phyloP scores from a whole-genome alignment of 2,888 invertebrate genomes.

The Polymixis flavicincta region DNA sequence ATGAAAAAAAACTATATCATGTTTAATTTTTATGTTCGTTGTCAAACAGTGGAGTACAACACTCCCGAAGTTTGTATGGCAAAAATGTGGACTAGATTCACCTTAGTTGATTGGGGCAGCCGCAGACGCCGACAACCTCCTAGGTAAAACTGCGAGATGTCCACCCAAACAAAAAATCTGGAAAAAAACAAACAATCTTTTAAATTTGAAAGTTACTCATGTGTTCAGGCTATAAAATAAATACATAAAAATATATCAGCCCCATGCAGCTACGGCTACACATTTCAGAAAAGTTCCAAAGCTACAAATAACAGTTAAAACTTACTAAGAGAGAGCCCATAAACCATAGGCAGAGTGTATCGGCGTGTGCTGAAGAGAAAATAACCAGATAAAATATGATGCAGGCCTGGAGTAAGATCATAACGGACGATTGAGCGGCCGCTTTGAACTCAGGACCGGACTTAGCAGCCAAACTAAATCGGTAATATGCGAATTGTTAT shows the following conservation, averaged over 20 bases:
- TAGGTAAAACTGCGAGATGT: too few relatives aligned
- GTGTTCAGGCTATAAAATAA: background rate
- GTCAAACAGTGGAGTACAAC: too few relatives aligned
- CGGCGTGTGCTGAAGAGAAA: slow-evolving; percentile 52
- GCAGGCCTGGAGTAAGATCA: slow-evolving; percentile 48
- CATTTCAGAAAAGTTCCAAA: background rate
- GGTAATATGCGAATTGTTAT: background rate
- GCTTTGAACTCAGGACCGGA: slow-evolving; percentile 38
- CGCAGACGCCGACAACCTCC: too few relatives aligned
- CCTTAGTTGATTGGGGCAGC: too few relatives aligned
- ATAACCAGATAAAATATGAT: slow-evolving; percentile 64
- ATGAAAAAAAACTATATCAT: too few relatives aligned
- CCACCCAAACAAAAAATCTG: too few relatives aligned
- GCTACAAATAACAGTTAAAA: slow-evolving; percentile 18
- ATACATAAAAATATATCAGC: background rate
- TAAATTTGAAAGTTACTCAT: background rate
- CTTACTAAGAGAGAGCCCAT: slow-evolving; percentile 37
- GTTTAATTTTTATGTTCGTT: too few relatives aligned
- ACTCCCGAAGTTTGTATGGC: too few relatives aligned
- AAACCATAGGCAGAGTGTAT: slow-evolving; percentile 40
- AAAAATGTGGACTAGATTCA: too few relatives aligned
- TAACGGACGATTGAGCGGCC: slow-evolving; percentile 62
- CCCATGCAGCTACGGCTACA: background rate
- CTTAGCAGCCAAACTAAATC: slow-evolving; percentile 2
- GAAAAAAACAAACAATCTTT: background rate